These are phyloP conservation scores for Meliscaeva auricollis DNA, from an alignment of 2,888 invertebrate genomes.

Conservation along the genomic window DNA sequence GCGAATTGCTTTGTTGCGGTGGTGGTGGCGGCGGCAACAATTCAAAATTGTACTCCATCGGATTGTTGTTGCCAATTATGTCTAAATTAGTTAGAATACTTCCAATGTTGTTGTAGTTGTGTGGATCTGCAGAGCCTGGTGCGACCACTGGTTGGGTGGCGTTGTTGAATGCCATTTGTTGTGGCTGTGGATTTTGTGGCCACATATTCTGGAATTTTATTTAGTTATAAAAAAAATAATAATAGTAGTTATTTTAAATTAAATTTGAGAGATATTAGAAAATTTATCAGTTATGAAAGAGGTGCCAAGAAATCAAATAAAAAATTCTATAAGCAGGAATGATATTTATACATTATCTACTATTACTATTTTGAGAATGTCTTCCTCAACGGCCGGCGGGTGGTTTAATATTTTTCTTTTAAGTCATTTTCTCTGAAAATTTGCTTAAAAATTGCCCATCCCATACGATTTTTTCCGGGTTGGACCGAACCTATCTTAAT, in stretches of 20 bases:
- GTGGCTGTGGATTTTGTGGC: slow-evolving; percentile 79
- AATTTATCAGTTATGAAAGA: too few species aligned
- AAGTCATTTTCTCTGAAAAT: too few species aligned
- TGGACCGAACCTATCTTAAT: too few species aligned
- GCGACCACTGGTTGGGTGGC: slow-evolving; percentile 62
- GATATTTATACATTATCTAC: too few species aligned
- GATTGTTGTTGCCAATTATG: slow-evolving; percentile 82
- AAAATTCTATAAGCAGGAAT: too few species aligned
- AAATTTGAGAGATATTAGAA: too few species aligned
- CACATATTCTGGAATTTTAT: slow-evolving; percentile 81
- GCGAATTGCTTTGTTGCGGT: slow-evolving; percentile 76
- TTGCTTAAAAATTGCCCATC: too few species aligned
- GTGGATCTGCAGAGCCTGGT: slow-evolving; percentile 78
- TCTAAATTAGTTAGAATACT: slow-evolving; percentile 84
- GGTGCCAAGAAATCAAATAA: too few species aligned
- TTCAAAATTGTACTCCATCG: slow-evolving; percentile 84
- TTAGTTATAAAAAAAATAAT: background rate
- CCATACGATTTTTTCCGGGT: too few species aligned
- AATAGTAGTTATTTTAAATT: background rate
- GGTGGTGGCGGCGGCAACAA: slow-evolving; percentile 79
- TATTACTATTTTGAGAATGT: too few species aligned
- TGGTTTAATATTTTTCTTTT: too few species aligned
- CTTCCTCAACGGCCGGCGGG: too few species aligned
- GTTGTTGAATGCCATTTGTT: slow-evolving; percentile 71
- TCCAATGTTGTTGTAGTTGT: slow-evolving; percentile 83